Percentiles rank a stretch among this genome's conserved stretches.
Conservation (phyloP, 2,888 invertebrate genomes). For the Amaurobius ferox region DNA sequence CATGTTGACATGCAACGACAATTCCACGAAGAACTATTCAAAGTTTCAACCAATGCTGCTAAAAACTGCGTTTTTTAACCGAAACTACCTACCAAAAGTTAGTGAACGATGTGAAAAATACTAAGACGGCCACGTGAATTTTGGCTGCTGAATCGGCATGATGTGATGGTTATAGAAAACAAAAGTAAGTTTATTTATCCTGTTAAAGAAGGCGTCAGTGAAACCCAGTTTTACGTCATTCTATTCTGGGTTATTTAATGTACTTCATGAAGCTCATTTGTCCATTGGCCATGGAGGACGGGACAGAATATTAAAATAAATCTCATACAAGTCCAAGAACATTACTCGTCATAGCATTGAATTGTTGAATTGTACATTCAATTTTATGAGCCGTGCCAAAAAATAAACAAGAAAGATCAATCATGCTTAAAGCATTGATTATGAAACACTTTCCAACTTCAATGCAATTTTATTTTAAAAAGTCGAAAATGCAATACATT, state of each 20-base stretch:
- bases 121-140: neutral
- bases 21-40: neutral
- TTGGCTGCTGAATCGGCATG: slow-evolving; percentile 2
- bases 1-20: neutral
- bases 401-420: too few relatives aligned
- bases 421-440: too few relatives aligned
- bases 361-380: too few relatives aligned
- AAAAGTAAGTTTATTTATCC: slow-evolving; percentile 13
- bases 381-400: too few relatives aligned
- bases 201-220: too few relatives aligned
- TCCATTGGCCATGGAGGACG: neutral
- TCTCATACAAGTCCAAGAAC: slow-evolving; percentile 19
- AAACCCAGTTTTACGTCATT: too few relatives aligned
- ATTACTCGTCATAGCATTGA: neutral
- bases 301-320: slow-evolving; percentile 15
- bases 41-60: neutral
- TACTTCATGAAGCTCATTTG: slow-evolving; percentile 18
- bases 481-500: too few relatives aligned
- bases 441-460: too few relatives aligned
- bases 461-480: too few relatives aligned
- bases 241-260: slow-evolving; percentile 4
- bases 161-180: slow-evolving; percentile 6
- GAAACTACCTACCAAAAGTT: slow-evolving; percentile 7
- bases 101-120: neutral
- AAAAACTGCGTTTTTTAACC: neutral